These are phyloP conservation scores for Ancistrus triradiatus DNA, from an alignment of 2,113 vertebrate species.

Conservation along the genomic window DNA sequence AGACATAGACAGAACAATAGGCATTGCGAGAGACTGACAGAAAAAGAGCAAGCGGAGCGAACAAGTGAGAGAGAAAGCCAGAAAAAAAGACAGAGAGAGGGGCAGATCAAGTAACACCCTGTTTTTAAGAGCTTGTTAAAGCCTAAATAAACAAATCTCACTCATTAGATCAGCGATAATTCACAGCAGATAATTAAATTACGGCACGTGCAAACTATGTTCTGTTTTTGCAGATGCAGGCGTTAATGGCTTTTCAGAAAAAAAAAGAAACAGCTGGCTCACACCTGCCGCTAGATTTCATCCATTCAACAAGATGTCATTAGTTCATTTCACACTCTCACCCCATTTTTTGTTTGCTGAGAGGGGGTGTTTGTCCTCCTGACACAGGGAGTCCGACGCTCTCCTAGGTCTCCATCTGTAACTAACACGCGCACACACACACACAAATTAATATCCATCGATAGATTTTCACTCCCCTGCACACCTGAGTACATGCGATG, in stretches of 20 bases:
- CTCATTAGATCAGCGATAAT: constrained; percentile 37
- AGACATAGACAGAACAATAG: no score
- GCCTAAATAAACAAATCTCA: constrained; percentile 21
- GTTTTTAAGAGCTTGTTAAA: constrained; percentile 32
- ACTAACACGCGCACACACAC: constrained; percentile 1
- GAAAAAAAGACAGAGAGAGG: constrained; percentile 5
- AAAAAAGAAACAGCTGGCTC: no score
- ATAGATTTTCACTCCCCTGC: no score
- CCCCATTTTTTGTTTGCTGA: constrained; percentile 45
- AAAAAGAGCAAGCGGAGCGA: constrained; percentile 30
- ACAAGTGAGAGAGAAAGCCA: constrained; percentile 13
- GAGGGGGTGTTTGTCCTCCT: constrained; percentile 19
- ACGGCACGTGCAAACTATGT: background rate
- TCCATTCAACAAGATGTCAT: no score
- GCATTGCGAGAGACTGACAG: no score
- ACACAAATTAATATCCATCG: background rate
- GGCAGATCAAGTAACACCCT: background rate
- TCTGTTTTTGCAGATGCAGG: no score
- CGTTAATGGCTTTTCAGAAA: no score
- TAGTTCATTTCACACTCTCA: background rate
- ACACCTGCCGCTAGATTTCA: no score
- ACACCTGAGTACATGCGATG: no score
- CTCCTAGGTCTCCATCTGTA: constrained; percentile 63
- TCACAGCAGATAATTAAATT: constrained; percentile 31
- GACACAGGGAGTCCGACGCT: constrained; percentile 53